Base-by-base conservation (phyloP, 2,888 invertebrate genomes). In the Drosophila kokeensis region DNA sequence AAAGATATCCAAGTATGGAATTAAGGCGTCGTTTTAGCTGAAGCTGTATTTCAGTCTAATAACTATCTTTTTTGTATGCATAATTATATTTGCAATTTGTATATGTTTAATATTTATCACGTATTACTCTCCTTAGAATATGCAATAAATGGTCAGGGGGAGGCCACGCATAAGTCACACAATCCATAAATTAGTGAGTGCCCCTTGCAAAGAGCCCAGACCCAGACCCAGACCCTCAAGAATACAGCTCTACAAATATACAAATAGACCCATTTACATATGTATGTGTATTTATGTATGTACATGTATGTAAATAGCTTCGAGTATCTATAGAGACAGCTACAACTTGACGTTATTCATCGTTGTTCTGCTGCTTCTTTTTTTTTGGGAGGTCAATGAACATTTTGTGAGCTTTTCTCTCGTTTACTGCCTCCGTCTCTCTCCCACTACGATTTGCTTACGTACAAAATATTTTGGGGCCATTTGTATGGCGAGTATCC, bases 361-460 rank as follows among this genome's bases (percentile, higher is more conserved):
- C 45, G 66, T 50, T 69, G 36, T 49, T 49, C 10, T 42, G 45
- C 4, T 45, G 24, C 45, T 30, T 42, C 15, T 40, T 64, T 67
- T 62, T 50, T 36, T 83, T 77, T 40, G 66, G 53, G 63, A 58
- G 88, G 89, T 90, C 88, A 90, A 82, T 81, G 88, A 89, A 89
- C 88, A 82, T 66, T 85, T 87, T 82, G 78, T 85, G 75, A 81
- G 89, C 84, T 83, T 73, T 72, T 49, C 54, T 61, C 50, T 54
- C 29, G 2, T 30, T 24, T 13, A 21, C 29, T 38, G 8, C 1
- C 29, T 50, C 49, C 38, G 18, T 27, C 27, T 48, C 36, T 38
- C 36, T 5, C 11, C 15, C 15, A 34, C 42, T 30, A 3, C 45
- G 36, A 2, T 34, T 36, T 45, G n/a, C 29, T 50, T 52, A 27